A percentile compares a stretch with the other conserved stretches of the same genome.
phyloP scores from a whole-genome alignment of 2,113 vertebrate genomes.

The Anser brachyrhynchus region DNA sequence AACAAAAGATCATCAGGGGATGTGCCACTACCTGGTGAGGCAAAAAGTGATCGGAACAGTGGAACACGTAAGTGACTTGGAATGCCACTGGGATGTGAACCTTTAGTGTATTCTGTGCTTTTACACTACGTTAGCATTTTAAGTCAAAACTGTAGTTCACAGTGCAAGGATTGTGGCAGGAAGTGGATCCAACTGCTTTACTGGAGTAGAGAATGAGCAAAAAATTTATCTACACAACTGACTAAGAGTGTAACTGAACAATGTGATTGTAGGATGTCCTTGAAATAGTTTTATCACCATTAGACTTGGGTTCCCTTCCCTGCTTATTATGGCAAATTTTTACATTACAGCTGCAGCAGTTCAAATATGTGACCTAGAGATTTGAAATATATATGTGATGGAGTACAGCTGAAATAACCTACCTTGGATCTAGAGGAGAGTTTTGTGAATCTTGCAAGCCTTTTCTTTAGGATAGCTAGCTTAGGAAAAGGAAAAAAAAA shows the following conservation, averaged over 20 bases:
- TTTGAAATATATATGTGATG: background rate
- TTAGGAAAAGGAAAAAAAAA: background rate
- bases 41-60: background rate
- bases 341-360: background rate
- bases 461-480: background rate
- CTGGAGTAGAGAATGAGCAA: background rate
- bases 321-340: background rate
- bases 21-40: fast-evolving
- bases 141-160: background rate
- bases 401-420: background rate
- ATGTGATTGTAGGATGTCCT: background rate
- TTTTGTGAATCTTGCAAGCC: background rate
- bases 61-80: background rate
- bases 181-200: background rate
- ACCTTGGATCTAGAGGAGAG: background rate
- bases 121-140: background rate
- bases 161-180: background rate
- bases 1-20: background rate
- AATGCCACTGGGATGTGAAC: background rate
- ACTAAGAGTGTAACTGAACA: background rate
- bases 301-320: background rate
- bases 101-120: background rate
- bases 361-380: background rate
- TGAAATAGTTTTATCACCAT: background rate
- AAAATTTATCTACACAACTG: background rate